A percentile compares a stretch with the other conserved stretches of the same genome.
Conservation (phyloP, 2,888 invertebrate species). For the Pachliopta kotzebuea region DNA sequence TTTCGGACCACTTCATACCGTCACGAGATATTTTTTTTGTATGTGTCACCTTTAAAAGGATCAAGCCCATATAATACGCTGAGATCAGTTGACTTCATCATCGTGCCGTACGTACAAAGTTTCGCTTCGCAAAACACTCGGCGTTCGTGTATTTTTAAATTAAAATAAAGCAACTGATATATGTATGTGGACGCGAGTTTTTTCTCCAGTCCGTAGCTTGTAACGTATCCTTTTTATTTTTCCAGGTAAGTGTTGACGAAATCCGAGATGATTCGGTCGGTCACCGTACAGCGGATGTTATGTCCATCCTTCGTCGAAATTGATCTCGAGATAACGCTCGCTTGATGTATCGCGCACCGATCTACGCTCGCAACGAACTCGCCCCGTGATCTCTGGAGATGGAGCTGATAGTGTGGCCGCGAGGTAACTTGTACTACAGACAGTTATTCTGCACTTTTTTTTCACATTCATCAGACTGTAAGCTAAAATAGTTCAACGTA, state of each 20-base stretch:
- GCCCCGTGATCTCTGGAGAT: not conserved
- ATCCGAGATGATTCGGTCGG: slow-evolving; percentile 48
- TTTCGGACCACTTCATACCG: no score
- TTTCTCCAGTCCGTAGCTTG: slow-evolving; percentile 34
- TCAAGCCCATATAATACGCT: not conserved
- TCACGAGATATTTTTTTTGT: not conserved
- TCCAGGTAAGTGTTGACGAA: slow-evolving; percentile 73
- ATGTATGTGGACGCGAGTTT: slow-evolving; percentile 31
- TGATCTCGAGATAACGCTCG: slow-evolving; percentile 38
- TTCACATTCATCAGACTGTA: no score
- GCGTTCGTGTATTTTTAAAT: slow-evolving; percentile 19
- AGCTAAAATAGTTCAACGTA: no score
- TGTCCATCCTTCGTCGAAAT: slow-evolving; percentile 31
- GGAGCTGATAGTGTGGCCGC: not conserved
- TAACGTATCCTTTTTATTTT: slow-evolving; percentile 61
- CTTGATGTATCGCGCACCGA: slow-evolving; percentile 29
- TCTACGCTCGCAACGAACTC: slow-evolving; percentile 34
- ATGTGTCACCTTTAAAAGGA: not conserved
- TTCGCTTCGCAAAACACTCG: slow-evolving; percentile 26
- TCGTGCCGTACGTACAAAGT: not conserved
- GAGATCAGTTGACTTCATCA: slow-evolving; percentile 13
- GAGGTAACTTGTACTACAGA: no score
- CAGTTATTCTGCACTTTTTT: no score
- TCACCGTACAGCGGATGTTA: slow-evolving; percentile 32
- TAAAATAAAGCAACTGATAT: slow-evolving; percentile 31